phyloP scores from a whole-genome alignment of 2,888 invertebrate genomes.

The Stenotaenia linearis region DNA sequence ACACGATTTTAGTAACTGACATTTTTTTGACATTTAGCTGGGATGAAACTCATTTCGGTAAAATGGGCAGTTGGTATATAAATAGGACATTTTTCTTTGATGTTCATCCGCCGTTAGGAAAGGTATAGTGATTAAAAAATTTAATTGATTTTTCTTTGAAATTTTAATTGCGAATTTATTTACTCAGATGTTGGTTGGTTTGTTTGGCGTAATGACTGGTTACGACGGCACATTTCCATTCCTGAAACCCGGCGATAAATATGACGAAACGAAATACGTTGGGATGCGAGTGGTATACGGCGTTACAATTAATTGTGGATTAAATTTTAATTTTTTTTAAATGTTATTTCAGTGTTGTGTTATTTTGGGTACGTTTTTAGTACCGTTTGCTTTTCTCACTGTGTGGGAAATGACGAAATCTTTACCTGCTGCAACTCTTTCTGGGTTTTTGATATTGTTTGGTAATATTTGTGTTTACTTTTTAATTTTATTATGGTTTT shows the following conservation, averaged over 20 bases:
- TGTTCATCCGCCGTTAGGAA: constrained; percentile 94
- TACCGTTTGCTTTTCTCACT: constrained; percentile 78
- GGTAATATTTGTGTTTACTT: constrained; percentile 53
- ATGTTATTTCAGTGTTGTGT: constrained; percentile 75
- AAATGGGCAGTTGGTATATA: constrained; percentile 98
- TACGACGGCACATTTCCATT: constrained; percentile 92
- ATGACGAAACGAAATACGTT: constrained; percentile 76
- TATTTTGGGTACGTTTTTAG: constrained; percentile 72
- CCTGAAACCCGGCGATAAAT: constrained; percentile 93
- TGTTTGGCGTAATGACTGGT: constrained; percentile 84
- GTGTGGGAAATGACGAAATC: constrained; percentile 86
- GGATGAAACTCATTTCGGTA: constrained; percentile 99
- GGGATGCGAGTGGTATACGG: constrained; percentile 79
- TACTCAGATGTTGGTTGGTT: constrained; percentile 84
- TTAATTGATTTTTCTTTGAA: neutral
- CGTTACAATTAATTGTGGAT: neutral
- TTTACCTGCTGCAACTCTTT: constrained; percentile 67
- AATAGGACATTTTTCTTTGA: constrained; percentile 96
- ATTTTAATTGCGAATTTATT: constrained; percentile 33
- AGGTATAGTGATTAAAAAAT: constrained; percentile 56
- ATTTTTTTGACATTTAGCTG: constrained; percentile 51
- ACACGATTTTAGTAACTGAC: neutral
- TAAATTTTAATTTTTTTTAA: neutral
- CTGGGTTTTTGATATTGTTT: constrained; percentile 74
- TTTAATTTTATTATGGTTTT: constrained; percentile 32